Evolutionary conservation across 2,113 vertebrate genomes (phyloP), one percentile per base, ranked within the genome.

Genomic region (Anguilla japonica): DNA sequence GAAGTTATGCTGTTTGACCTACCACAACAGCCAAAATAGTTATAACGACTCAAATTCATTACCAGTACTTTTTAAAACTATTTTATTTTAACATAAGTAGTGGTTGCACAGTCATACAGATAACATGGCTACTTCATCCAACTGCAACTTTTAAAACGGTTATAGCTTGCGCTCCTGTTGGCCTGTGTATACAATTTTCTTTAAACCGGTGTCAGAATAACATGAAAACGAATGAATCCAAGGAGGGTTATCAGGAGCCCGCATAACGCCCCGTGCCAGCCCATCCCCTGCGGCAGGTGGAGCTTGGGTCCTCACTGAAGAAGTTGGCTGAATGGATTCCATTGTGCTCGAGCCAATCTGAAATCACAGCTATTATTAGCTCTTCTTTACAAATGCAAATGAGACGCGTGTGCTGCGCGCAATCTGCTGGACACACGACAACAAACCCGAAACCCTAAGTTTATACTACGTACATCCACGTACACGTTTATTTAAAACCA

Each of bases 251-350:
- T 14, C 20, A 67, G 5, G 3, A 26, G 60, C 60, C 60, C 18
- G 60, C 8, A 26, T 67, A 34, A 14, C 71, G 29, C 22, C 82
- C 78, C 29, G 40, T 41, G 56, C 63, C 56, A 81, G 39, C 89
- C 89, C 89, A 83, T 75, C 56, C 79, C 82, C 34, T 9, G 84
- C 89, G 88, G 92, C 93, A 94, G 92, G 94, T 94, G 93, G 91
- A 86, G 89, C 91, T 91, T 34, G 53, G 79, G 57, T 22, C 79
- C 85, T 86, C 56, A 41, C 85, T 83, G 85, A 4, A 83, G 63
- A 78, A 78, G 46, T 22, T 57, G 53, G 29, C 39, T 87, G 60
- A 87, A 83, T 56, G 63, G 29, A 82, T 50, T 18, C 82, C 46
- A 78, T 83, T 87, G 71, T 83, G 26, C 71, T 43, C 41, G 81